phyloP scores from a whole-genome alignment of 2,113 vertebrate genomes.

The Nothocercus julius region DNA sequence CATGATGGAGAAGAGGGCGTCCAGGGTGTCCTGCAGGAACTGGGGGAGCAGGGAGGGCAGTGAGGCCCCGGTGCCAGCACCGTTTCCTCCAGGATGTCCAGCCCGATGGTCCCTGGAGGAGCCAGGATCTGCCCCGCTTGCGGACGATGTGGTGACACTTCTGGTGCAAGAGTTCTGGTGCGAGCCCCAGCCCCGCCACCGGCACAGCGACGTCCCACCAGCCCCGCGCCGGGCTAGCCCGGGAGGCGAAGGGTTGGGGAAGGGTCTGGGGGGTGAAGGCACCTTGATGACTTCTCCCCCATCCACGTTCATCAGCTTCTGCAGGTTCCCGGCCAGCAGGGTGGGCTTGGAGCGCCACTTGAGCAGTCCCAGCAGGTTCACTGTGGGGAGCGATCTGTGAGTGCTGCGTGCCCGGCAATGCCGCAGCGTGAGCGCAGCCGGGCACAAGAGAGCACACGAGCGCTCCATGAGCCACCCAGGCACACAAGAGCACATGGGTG shows the following conservation, averaged over 20 bases:
- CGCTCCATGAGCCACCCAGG: too few species aligned
- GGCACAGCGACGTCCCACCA: too few species aligned
- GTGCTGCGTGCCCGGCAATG: too few species aligned
- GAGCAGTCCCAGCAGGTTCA: constrained; percentile 40
- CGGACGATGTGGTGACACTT: too few species aligned
- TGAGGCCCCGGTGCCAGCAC: background rate
- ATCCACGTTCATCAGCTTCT: constrained; percentile 71
- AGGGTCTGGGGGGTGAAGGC: background rate
- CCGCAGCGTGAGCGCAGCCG: too few species aligned
- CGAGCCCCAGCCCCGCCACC: too few species aligned
- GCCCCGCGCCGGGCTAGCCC: accelerated
- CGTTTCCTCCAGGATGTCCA: background rate
- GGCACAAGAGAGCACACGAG: too few species aligned
- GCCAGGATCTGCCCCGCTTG: background rate
- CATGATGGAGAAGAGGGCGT: constrained; percentile 89
- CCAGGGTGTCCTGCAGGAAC: constrained; percentile 89
- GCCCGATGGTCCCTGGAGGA: accelerated
- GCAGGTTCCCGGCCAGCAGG: constrained; percentile 57
- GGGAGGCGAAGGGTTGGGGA: accelerated
- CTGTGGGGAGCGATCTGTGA: background rate
- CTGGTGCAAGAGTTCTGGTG: too few species aligned
- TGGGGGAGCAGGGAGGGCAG: constrained; percentile 13
- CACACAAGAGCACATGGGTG: too few species aligned
- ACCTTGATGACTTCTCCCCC: constrained; percentile 73
- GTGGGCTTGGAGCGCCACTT: constrained; percentile 52